phyloP scores from a whole-genome alignment of 2,113 vertebrate genomes.

The Podiceps cristatus region DNA sequence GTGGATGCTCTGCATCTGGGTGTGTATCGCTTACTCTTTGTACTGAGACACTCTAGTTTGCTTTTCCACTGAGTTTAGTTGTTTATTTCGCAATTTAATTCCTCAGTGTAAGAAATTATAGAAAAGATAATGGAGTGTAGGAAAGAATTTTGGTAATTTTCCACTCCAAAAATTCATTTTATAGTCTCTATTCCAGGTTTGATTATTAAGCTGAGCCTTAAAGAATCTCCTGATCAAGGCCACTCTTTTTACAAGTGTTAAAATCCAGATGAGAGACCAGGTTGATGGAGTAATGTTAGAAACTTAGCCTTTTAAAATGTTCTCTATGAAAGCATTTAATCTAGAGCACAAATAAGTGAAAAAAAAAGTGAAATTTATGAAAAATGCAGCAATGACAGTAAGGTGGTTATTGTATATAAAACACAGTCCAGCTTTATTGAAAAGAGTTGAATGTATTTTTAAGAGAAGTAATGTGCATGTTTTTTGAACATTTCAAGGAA shows the following conservation, averaged over 20 bases:
- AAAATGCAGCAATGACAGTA: neutral
- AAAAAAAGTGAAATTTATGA: neutral
- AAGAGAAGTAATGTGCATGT: neutral
- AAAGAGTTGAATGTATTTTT: neutral
- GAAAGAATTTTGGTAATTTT: neutral
- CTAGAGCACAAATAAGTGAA: neutral
- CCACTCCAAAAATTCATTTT: neutral
- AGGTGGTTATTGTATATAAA: neutral
- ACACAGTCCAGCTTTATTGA: neutral
- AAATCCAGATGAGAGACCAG: neutral
- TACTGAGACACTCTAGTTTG: neutral
- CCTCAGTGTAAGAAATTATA: neutral
- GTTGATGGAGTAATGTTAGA: neutral
- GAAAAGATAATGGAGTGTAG: neutral
- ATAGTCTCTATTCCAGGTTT: neutral
- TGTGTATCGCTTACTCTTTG: fast-evolving
- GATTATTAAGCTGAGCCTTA: neutral
- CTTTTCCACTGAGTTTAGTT: neutral
- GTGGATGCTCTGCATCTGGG: neutral
- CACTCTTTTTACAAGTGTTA: neutral
- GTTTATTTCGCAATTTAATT: neutral
- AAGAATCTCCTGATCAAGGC: neutral
- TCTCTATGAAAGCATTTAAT: neutral
- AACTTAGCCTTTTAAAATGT: neutral
- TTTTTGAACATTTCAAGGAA: neutral